Base-by-base conservation (phyloP, 2,113 vertebrate genomes). In the Ictalurus furcatus region DNA sequence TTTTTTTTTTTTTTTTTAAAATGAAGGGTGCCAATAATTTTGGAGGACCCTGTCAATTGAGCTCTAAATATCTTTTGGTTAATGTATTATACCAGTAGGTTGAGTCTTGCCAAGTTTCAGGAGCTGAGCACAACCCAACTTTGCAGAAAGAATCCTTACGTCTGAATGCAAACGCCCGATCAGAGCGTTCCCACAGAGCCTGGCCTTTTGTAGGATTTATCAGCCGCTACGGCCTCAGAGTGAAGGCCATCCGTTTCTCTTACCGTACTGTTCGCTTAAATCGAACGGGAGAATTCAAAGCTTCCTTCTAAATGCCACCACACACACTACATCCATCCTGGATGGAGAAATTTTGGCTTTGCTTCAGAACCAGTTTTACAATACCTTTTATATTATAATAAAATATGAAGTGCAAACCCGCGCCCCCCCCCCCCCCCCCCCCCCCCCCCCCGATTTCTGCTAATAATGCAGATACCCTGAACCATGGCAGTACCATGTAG, bases 131-230 rank as follows among this genome's bases (percentile, higher is more conserved):
- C 74, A 52, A 48, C 40, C 74, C 40, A 78, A 28, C 40, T 14
- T 25, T 5, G 11, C 2, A 52, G 40, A 48, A 78, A 48, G 40
- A 48, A 48, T 78, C 23, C 12, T 6, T 48, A 4, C 4, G 0
- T 76, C 73, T 76, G 17, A 74, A 74, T 44, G 37, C 34, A 40
- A 28, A 48, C 76, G 21, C 44, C 12, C 1, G 23, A 16, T 52
- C 44, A 28, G 4, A 16, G 25, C 76, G 6, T 52, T 79, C 76
- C 76, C 44, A 79, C 76, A 52, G 76, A 79, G 76, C 21, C 23
- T 79, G 76, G 44, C 76, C 44, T 79, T 76, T 76, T 12, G 69
- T 76, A 44, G 8, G 73, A 40, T 76, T 79, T 52, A 79, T n/a
- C 40, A 28, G 44, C 40, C n/a, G 11, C 6, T 79, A n/a, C 6